Evolutionary conservation across 2,113 vertebrate genomes (phyloP).

Genomic region (Phylloscopus whistleri): DNA sequence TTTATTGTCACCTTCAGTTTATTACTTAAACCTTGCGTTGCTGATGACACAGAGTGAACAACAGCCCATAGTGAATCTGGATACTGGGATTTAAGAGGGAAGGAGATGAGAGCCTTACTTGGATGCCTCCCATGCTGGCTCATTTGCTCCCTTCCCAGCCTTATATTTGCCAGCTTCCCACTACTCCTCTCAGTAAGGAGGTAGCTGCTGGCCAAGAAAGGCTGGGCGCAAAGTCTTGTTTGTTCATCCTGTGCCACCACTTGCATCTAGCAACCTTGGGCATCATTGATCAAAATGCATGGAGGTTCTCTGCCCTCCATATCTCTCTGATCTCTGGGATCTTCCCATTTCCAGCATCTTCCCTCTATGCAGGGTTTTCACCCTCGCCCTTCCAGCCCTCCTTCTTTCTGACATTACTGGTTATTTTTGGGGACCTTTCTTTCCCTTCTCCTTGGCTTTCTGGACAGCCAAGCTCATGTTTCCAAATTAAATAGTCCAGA

Average conservation of each 20-base stretch:
- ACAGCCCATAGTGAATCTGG: not conserved
- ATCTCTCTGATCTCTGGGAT: not conserved
- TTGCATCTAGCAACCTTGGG: not conserved
- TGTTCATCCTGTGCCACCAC: not conserved
- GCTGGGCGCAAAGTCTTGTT: not conserved
- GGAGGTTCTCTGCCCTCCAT: not conserved
- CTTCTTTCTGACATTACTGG: not conserved
- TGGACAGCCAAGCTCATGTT: not conserved
- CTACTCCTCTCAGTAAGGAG: not conserved
- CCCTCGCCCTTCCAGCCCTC: rapidly evolving
- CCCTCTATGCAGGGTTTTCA: not conserved
- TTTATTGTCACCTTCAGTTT: constrained; percentile 5
- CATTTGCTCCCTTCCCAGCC: not conserved
- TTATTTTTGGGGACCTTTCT: not conserved
- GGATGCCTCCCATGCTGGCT: not conserved
- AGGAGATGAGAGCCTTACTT: not conserved
- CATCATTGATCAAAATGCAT: rapidly evolving
- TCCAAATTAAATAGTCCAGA: not conserved
- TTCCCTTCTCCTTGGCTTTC: not conserved
- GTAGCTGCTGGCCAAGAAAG: not conserved
- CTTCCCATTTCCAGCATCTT: not conserved
- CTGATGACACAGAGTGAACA: not conserved
- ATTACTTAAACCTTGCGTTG: not conserved
- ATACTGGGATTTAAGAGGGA: not conserved
- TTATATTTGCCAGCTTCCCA: not conserved